phyloP scores from a whole-genome alignment of 2,888 invertebrate genomes.

The Margaritifera margaritifera region DNA sequence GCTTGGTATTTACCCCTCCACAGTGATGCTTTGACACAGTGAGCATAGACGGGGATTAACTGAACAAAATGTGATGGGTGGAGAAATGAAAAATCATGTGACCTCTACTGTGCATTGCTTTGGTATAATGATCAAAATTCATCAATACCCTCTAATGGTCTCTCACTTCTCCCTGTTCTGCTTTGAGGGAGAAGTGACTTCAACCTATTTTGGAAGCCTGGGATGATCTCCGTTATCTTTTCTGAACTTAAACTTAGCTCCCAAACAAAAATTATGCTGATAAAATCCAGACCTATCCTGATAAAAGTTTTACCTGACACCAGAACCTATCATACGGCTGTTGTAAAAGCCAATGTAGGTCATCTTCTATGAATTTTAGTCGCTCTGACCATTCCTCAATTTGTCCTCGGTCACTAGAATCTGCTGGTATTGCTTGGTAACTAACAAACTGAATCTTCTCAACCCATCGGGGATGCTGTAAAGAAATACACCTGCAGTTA shows the following conservation, averaged over 20 bases:
- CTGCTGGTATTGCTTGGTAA: slow-evolving; percentile 75
- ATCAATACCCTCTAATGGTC: too few species aligned
- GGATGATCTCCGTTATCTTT: neutral
- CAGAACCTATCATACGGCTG: slow-evolving; percentile 78
- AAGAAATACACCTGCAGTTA: too few species aligned
- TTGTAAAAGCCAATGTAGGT: slow-evolving; percentile 81
- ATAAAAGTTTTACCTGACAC: slow-evolving; percentile 75
- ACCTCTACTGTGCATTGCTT: too few species aligned
- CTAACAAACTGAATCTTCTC: slow-evolving; percentile 76
- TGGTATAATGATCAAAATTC: too few species aligned
- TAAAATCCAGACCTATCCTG: too few species aligned
- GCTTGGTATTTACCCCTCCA: too few species aligned
- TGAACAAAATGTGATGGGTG: too few species aligned
- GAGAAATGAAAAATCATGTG: too few species aligned
- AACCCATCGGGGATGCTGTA: slow-evolving; percentile 77
- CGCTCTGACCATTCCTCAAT: slow-evolving; percentile 81
- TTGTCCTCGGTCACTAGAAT: slow-evolving; percentile 51
- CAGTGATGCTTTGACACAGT: too few species aligned
- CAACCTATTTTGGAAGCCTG: neutral
- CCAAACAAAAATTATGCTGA: too few species aligned
- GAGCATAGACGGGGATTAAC: too few species aligned
- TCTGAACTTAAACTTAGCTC: neutral
- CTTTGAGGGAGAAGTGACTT: neutral
- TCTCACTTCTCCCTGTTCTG: neutral
- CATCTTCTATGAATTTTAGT: slow-evolving; percentile 78